A percentile compares a stretch with the other conserved stretches of the same genome.
phyloP scores from a whole-genome alignment of 2,888 invertebrate genomes.

The Dicyrtoma fusca region DNA sequence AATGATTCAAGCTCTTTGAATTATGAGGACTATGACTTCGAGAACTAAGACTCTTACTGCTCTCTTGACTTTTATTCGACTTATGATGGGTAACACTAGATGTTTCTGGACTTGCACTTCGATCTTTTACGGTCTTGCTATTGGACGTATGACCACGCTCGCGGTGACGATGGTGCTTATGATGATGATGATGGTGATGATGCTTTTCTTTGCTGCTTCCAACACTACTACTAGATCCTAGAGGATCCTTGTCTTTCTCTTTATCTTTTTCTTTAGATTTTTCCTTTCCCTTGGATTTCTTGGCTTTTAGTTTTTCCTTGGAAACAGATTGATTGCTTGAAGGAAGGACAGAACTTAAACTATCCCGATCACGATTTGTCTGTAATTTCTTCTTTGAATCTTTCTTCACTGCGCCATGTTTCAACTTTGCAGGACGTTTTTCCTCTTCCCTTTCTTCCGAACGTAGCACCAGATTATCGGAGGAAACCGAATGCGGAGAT shows the following conservation, averaged over 20 bases:
- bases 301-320: slow-evolving; percentile 6
- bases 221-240: not conserved
- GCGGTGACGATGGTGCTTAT: slow-evolving; percentile 10
- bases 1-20: not conserved
- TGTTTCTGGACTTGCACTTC: slow-evolving; percentile 31
- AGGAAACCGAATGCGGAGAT: slow-evolving; percentile 25
- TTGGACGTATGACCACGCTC: not conserved
- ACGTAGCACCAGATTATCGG: slow-evolving; percentile 27
- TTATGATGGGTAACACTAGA: not conserved
- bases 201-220: slow-evolving; percentile 18
- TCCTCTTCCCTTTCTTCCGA: slow-evolving; percentile 13
- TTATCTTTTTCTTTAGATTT: slow-evolving; percentile 10
- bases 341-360: slow-evolving; percentile 9
- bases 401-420: slow-evolving; percentile 1
- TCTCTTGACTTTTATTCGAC: slow-evolving; percentile 4
- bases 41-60: not conserved
- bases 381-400: slow-evolving; percentile 1
- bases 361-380: not conserved
- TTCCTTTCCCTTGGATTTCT: slow-evolving; percentile 8
- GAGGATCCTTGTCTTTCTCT: slow-evolving; percentile 4
- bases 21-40: slow-evolving; percentile 7
- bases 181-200: slow-evolving; percentile 35
- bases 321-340: not conserved
- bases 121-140: slow-evolving; percentile 16
- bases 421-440: slow-evolving; percentile 3